Evolutionary conservation across 2,113 vertebrate species (phyloP).

Genomic region (Labeo rohita): DNA sequence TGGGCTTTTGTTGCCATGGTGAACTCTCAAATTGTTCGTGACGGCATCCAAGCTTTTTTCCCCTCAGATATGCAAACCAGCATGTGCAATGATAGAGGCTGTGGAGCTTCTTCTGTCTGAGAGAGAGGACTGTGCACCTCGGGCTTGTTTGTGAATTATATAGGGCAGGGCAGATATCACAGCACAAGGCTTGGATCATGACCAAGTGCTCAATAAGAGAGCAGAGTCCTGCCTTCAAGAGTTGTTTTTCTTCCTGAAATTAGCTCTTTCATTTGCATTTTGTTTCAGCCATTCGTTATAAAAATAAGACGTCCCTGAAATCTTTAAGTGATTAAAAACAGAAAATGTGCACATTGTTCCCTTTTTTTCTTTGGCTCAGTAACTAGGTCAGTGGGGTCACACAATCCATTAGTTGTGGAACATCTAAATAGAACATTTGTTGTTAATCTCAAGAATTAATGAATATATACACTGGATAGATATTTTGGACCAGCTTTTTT

Average conservation of each 20-base stretch:
- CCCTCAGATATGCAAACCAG: slow-evolving; percentile 6
- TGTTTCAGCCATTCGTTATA: background rate
- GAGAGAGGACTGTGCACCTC: slow-evolving; percentile 9
- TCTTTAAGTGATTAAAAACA: slow-evolving; percentile 7
- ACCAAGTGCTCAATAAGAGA: slow-evolving; percentile 7
- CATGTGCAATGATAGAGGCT: slow-evolving; percentile 32
- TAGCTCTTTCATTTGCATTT: background rate
- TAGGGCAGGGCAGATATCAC: slow-evolving; percentile 27
- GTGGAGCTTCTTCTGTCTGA: slow-evolving; percentile 24
- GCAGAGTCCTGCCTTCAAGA: background rate
- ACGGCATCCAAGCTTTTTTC: slow-evolving; percentile 38
- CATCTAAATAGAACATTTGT: background rate
- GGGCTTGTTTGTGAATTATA: slow-evolving; percentile 33
- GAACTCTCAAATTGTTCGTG: slow-evolving; percentile 61
- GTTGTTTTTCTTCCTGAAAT: slow-evolving; percentile 27
- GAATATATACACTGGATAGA: background rate
- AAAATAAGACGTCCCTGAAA: background rate
- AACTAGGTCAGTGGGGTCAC: slow-evolving; percentile 40
- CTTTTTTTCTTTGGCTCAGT: background rate
- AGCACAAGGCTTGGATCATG: slow-evolving; percentile 10
- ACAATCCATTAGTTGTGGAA: background rate
- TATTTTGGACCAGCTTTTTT: background rate
- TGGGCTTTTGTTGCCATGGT: slow-evolving; percentile 70
- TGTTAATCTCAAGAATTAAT: background rate
- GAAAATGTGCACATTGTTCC: background rate